Evolutionary conservation across 2,797 vertebrate genomes (phyloP), one percentile per base, ranked within the genome.

Genomic region (Enteromius argenteus): DNA sequence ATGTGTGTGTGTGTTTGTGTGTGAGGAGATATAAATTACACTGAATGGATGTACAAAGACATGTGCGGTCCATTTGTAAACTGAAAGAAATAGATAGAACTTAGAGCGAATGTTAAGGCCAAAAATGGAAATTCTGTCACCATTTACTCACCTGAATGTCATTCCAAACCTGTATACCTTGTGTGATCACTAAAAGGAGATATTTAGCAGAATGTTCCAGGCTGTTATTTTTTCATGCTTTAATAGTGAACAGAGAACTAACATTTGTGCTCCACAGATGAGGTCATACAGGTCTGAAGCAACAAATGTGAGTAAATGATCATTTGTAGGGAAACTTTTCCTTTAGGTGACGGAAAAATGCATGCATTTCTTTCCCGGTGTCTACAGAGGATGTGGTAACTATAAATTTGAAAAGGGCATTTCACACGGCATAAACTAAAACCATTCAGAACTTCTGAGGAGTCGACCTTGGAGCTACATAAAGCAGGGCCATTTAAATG

Each of bases 381-480:
- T 80, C 78, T 68, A 10, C 62, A 69, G 64, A 85, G 84, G 86
- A 91, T 91, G 87, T 85, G 89, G 90, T 91, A 85, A 77, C 64
- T 72, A 5, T 86, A 76, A 81, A 92, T 91, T 89, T 90, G 90
- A 87, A 89, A 91, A 90, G 89, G 89, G 90, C 90, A 90, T 87
- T 11, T 91, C 93, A 85, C 89, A 91, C 90, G 91, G 90, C 27
- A 77, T 80, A 89, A 92, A 93, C 92, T 92, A 91, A 93, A 92
- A 93, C 88, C 89, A 91, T 92, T 93, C 91, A 91, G 93, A 93
- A 90, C 89, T 88, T 83, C 89, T 89, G 89, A 93, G 93, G 92
- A 86, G 89, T 93, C 92, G 93, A 92, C 92, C 86, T 93, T 92
- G 90, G 80, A 90, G 90, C 87, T 27, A 85, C 88, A 87, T 89